Conservation (phyloP, 2,797 vertebrate species). For the Rhinoraja longicauda region DNA sequence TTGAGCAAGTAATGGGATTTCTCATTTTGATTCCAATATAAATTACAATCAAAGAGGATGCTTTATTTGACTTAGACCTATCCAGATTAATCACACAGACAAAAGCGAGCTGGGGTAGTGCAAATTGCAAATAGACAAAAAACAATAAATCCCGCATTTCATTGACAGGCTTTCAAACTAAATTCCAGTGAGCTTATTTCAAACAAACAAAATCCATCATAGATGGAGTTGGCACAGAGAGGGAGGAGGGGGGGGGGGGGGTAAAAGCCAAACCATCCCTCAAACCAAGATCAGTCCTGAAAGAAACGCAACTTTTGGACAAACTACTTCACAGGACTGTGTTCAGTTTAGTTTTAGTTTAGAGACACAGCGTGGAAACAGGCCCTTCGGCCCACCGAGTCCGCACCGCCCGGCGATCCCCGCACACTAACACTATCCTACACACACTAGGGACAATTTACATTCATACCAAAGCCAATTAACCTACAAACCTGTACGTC, state of each 20-base stretch:
- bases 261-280: not conserved
- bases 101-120: not conserved
- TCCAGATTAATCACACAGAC: not conserved
- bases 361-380: too few relatives aligned
- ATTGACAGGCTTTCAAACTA: not conserved
- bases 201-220: not conserved
- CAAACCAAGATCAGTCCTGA: not conserved
- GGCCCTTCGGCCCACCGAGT: too few relatives aligned
- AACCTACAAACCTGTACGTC: too few relatives aligned
- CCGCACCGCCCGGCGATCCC: too few relatives aligned
- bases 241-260: not conserved
- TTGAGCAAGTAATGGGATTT: conserved; percentile 6
- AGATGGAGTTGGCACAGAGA: not conserved
- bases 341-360: too few relatives aligned
- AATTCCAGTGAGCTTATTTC: not conserved
- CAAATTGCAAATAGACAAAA: conserved; percentile 16
- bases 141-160: not conserved
- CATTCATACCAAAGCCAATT: too few relatives aligned
- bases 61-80: conserved; percentile 11
- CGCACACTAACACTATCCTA: too few relatives aligned
- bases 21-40: conserved; percentile 4
- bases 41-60: conserved; percentile 30
- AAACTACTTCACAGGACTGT: not conserved
- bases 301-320: not conserved
- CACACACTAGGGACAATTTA: too few relatives aligned